Base-by-base conservation (phyloP, 2,797 vertebrate genomes). In the Helostoma temminkii region DNA sequence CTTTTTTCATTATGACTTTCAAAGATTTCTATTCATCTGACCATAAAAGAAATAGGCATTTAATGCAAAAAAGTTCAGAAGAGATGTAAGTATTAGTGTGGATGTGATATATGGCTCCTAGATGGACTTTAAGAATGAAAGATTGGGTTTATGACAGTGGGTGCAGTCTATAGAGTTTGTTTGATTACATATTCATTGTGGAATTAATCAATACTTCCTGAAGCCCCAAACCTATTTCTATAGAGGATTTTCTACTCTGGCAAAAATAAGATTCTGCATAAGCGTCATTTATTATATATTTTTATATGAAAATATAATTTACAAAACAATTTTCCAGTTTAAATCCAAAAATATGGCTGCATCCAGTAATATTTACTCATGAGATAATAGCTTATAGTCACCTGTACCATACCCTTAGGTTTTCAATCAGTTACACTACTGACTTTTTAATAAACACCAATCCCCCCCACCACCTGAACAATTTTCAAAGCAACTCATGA, bases 1-100 rank as follows among this genome's bases (percentile, higher is more conserved):
- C 65, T 71, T 74, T 79, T 77, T 78, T 82, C 69, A 74, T 69
- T 71, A 61, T 56, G 46, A 73, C 74, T 78, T 77, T 71, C 58
- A 74, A 46, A 78, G 70, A 80, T 78, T 80, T 77, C 25, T 58
- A 60, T 84, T 80, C 18, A 76, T 82, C 63, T 66, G 49, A 71
- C 56, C 21, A 21, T 41, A 69, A 72, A 82, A 52, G 21, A 66
- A 76, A 81, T 52, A 34, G 19, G 14, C 49, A 56, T 81, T 70
- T 61, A 19, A 78, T 71, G 58, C 53, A 54, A 42, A 61, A 61
- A 75, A 45, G 36, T 63, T 67, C 66, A 22, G 65, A 42, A 55
- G 57, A 28, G 34, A 74, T 53, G 22, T 30, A 37, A 4, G 62
- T 53, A 36, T 66, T 25, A 65, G 39, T 18, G 28, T 34, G 53